phyloP scores from a whole-genome alignment of 2,888 invertebrate species.

The Lasioglossum malachurum region DNA sequence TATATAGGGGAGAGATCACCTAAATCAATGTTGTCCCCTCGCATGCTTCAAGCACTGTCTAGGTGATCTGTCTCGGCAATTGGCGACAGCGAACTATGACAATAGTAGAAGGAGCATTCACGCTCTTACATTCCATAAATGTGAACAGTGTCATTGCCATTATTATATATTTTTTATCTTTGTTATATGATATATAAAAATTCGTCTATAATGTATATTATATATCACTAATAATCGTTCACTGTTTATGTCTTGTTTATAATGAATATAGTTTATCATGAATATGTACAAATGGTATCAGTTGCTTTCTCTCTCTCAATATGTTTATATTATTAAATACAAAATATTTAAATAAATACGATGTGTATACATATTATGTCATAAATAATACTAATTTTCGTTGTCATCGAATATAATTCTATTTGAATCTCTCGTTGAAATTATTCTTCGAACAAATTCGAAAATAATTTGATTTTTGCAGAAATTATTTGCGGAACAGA shows the following conservation, averaged over 20 bases:
- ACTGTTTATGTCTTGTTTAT: too few species aligned
- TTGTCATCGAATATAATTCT: too few species aligned
- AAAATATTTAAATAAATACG: too few species aligned
- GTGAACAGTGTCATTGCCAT: background rate
- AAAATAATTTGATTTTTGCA: background rate
- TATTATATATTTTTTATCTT: background rate
- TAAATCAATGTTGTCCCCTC: conserved; percentile 18
- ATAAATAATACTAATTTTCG: too few species aligned
- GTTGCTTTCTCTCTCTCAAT: too few species aligned
- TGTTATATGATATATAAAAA: background rate
- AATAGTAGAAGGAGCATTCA: background rate
- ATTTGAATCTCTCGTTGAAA: background rate
- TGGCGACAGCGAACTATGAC: background rate
- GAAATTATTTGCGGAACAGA: background rate
- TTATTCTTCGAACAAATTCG: background rate
- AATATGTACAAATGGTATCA: too few species aligned
- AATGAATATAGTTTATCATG: too few species aligned
- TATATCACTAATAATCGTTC: background rate
- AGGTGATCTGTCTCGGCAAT: background rate
- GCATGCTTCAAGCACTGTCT: background rate
- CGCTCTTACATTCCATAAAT: background rate
- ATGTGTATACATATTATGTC: too few species aligned
- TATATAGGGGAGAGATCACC: conserved; percentile 9
- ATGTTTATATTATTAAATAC: too few species aligned
- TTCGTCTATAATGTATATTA: background rate